phyloP scores from a whole-genome alignment of 2,888 invertebrate species.

The Trisateles emortualis region DNA sequence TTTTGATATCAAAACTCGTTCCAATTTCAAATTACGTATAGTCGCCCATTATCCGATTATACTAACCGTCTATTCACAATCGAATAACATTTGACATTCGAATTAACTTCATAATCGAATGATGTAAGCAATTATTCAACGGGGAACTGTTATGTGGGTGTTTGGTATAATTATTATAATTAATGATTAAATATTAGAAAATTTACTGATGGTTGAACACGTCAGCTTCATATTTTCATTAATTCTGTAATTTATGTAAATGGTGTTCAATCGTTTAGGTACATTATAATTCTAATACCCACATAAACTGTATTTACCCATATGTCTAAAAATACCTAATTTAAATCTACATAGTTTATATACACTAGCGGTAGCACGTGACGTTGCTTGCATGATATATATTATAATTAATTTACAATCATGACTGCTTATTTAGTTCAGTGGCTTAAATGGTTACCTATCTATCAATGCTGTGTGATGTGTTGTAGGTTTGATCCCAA shows the following conservation, averaged over 20 bases:
- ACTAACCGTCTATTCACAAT: constrained; percentile 42
- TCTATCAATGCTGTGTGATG: too few species aligned
- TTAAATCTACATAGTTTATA: too few species aligned
- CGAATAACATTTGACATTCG: constrained; percentile 38
- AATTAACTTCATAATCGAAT: constrained; percentile 42
- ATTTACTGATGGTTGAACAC: not conserved
- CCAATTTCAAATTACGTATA: constrained; percentile 65
- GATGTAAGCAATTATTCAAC: constrained; percentile 34
- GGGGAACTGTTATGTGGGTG: constrained; percentile 9
- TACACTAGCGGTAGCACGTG: too few species aligned
- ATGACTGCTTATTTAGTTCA: too few species aligned
- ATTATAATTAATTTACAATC: too few species aligned
- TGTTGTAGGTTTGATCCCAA: too few species aligned
- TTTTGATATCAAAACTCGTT: constrained; percentile 48
- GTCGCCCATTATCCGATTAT: constrained; percentile 47
- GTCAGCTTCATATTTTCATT: constrained; percentile 3
- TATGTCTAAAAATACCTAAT: not conserved
- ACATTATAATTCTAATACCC: constrained; percentile 8
- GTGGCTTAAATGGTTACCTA: too few species aligned
- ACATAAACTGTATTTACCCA: not conserved
- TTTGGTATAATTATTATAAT: constrained; percentile 14
- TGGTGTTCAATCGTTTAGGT: not conserved
- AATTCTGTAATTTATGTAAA: constrained; percentile 2
- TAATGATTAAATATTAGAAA: constrained; percentile 16
- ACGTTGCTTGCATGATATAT: too few species aligned